phyloP scores from a whole-genome alignment of 2,888 invertebrate genomes.

The Abrostola tripartita region DNA sequence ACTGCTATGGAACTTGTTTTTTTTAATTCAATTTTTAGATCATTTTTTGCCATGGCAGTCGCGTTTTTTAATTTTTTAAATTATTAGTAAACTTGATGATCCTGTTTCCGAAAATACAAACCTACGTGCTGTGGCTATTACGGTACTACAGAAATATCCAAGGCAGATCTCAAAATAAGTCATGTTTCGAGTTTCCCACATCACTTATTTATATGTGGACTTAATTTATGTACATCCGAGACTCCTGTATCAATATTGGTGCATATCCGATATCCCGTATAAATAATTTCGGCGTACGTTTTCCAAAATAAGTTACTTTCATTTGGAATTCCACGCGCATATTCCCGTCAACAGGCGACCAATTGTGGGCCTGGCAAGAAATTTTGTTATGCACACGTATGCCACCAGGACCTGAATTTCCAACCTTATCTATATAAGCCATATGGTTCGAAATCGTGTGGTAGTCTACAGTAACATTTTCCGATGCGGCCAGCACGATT shows the following conservation, averaged over 20 bases:
- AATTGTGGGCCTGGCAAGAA: constrained; percentile 54
- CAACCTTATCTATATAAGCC: constrained; percentile 14
- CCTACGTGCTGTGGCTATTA: too few relatives aligned
- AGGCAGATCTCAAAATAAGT: neutral
- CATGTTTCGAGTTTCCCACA: constrained; percentile 3
- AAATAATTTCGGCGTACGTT: constrained; percentile 49
- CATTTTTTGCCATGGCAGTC: too few relatives aligned
- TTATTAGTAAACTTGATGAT: too few relatives aligned
- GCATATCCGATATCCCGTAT: constrained; percentile 39
- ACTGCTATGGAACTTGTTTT: too few relatives aligned
- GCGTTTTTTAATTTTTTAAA: too few relatives aligned
- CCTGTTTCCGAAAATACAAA: too few relatives aligned
- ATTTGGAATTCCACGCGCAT: constrained; percentile 61
- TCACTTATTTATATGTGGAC: constrained; percentile 12
- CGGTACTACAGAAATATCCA: too few relatives aligned
- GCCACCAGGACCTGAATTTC: constrained; percentile 26
- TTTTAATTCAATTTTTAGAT: too few relatives aligned
- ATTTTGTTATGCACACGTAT: constrained; percentile 52
- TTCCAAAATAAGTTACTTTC: constrained; percentile 53
- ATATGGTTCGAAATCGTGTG: constrained; percentile 45
- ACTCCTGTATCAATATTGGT: constrained; percentile 29
- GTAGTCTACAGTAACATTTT: constrained; percentile 29
- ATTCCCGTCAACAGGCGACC: constrained; percentile 66
- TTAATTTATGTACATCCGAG: constrained; percentile 15
- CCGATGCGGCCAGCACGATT: constrained; percentile 44